Percentiles rank a stretch among this genome's conserved stretches.
These are phyloP conservation scores for Rhabdomys dilectus DNA, from an alignment of 2,113 vertebrate genomes.

Conservation along the genomic window DNA sequence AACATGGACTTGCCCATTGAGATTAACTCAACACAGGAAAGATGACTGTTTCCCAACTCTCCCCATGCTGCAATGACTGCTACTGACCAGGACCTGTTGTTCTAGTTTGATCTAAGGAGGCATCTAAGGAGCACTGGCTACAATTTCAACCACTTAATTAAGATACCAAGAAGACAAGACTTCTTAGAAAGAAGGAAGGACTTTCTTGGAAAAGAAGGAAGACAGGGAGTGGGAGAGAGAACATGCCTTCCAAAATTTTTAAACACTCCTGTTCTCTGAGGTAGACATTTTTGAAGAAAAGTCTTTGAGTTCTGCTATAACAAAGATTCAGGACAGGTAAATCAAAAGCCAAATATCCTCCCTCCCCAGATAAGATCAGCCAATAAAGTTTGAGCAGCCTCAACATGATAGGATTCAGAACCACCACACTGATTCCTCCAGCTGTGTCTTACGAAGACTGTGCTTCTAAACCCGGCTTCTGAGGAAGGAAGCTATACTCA, in stretches of 20 bases:
- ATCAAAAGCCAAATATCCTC: not conserved
- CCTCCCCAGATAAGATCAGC: not conserved
- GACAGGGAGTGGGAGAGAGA: not conserved
- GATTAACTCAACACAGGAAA: not conserved
- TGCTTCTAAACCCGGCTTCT: not conserved
- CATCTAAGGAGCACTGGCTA: not conserved
- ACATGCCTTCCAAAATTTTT: not conserved
- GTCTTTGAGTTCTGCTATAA: not conserved
- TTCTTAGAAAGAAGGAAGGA: no score
- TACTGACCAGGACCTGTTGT: not conserved
- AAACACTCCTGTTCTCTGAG: not conserved
- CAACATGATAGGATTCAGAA: not conserved
- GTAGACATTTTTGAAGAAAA: not conserved
- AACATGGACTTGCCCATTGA: not conserved
- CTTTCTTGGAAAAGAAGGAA: no score
- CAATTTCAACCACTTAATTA: not conserved
- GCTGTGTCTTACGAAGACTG: not conserved
- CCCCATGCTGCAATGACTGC: no score
- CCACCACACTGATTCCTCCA: not conserved
- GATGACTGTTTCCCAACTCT: not conserved
- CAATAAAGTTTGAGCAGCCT: not conserved
- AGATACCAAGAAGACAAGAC: not conserved
- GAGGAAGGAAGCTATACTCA: not conserved
- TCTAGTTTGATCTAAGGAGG: not conserved
- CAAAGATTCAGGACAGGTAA: not conserved